phyloP scores from a whole-genome alignment of 2,797 vertebrate genomes.

The Karalla daura region DNA sequence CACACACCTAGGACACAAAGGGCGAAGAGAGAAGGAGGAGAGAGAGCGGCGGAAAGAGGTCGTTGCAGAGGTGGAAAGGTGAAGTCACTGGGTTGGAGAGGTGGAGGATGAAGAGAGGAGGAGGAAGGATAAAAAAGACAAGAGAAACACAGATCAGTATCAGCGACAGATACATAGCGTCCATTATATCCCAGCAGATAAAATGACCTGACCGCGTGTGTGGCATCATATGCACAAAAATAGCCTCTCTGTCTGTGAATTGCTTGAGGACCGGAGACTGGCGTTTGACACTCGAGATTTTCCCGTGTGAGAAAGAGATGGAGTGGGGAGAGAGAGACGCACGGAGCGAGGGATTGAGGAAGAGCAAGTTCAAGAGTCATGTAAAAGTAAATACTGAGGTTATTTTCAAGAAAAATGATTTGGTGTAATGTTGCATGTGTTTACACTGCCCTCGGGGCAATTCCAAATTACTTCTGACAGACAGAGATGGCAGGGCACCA shows the following conservation, averaged over 20 bases:
- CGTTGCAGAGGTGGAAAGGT: neutral
- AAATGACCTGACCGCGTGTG: conserved; percentile 36
- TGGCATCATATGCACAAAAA: conserved; percentile 63
- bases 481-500: conserved; percentile 15
- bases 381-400: conserved; percentile 58
- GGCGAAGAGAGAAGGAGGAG: neutral
- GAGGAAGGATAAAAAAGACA: neutral
- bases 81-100: conserved; percentile 28
- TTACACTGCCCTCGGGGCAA: conserved; percentile 22
- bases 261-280: conserved; percentile 51
- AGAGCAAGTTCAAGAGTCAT: conserved; percentile 48
- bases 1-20: conserved; percentile 54
- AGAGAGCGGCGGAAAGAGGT: neutral
- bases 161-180: conserved; percentile 17
- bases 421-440: conserved; percentile 29
- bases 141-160: conserved; percentile 45
- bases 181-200: conserved; percentile 20
- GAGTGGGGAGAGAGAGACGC: neutral
- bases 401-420: conserved; percentile 48
- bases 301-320: conserved; percentile 49
- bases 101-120: neutral
- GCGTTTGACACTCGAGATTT: conserved; percentile 63
- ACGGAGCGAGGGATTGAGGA: neutral
- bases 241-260: conserved; percentile 64
- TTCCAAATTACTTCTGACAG: conserved; percentile 27